These are phyloP conservation scores for Epistrophe eligans DNA, from an alignment of 2,888 invertebrate species.

Conservation along the genomic window DNA sequence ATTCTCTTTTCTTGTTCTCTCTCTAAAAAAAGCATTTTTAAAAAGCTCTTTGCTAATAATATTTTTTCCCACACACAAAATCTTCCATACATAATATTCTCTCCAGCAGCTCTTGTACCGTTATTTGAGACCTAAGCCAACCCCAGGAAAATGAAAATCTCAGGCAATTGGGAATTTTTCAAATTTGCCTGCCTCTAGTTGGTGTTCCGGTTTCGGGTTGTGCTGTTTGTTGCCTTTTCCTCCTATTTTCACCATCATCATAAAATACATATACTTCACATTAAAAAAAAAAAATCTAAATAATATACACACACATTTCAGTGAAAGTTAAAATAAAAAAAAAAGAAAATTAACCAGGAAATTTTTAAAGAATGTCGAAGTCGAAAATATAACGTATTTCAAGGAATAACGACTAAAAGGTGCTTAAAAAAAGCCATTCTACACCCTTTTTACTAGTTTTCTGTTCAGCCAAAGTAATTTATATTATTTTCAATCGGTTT, in stretches of 20 bases:
- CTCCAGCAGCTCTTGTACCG: slow-evolving; percentile 71
- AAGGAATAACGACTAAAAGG: slow-evolving; percentile 63
- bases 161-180: slow-evolving; percentile 69
- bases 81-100: slow-evolving; percentile 31
- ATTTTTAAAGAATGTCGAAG: slow-evolving; percentile 19
- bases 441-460: slow-evolving; percentile 14
- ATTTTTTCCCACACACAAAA: slow-evolving; percentile 20
- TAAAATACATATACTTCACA: slow-evolving; percentile 75
- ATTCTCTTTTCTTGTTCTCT: background rate
- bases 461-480: slow-evolving; percentile 39
- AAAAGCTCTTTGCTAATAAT: slow-evolving; percentile 4
- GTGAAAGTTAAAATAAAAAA: slow-evolving; percentile 57
- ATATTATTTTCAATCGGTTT: slow-evolving; percentile 22
- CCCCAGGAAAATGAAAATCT: slow-evolving; percentile 63
- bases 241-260: slow-evolving; percentile 80
- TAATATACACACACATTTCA: slow-evolving; percentile 72
- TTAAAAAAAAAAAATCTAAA: slow-evolving; percentile 40
- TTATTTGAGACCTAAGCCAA: slow-evolving; percentile 68
- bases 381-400: slow-evolving; percentile 46
- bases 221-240: slow-evolving; percentile 84
- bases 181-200: slow-evolving; percentile 81
- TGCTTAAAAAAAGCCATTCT: slow-evolving; percentile 30
- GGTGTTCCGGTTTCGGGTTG: slow-evolving; percentile 85
- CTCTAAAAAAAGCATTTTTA: background rate
- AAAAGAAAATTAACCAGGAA: slow-evolving; percentile 17